These are phyloP conservation scores for Grammomys dolichurus DNA, from an alignment of 2,113 vertebrate genomes.

Conservation along the genomic window DNA sequence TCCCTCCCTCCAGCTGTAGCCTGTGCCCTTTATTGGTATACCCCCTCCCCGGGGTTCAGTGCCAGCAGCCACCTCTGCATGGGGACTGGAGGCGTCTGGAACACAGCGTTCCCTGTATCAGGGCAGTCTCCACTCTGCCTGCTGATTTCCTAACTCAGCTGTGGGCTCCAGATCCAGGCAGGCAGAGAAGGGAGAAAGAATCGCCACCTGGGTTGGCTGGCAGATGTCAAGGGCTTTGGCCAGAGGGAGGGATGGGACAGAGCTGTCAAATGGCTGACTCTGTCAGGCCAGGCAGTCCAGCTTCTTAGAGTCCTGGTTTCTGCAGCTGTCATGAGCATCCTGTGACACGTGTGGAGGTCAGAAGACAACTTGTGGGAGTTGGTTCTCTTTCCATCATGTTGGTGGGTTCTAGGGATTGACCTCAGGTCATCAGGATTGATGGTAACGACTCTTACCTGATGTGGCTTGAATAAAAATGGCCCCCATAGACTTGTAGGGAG, in stretches of 20 bases:
- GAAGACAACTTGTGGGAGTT: background rate
- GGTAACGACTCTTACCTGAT: background rate
- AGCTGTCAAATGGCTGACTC: constrained; percentile 23
- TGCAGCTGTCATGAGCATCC: background rate
- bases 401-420: background rate
- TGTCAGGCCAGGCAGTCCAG: background rate
- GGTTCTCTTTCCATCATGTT: background rate
- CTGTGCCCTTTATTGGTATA: constrained; percentile 24
- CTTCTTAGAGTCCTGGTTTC: background rate
- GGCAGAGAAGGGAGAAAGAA: background rate
- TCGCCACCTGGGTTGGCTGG: background rate
- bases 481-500: background rate
- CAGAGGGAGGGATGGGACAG: background rate
- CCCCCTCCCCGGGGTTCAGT: background rate
- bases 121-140: constrained; percentile 3
- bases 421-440: background rate
- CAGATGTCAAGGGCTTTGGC: constrained; percentile 7
- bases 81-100: constrained; percentile 52
- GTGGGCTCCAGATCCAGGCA: background rate
- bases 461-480: background rate
- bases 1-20: background rate
- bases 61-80: constrained; percentile 27
- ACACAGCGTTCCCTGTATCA: constrained; percentile 54
- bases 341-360: background rate
- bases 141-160: background rate